Conservation (phyloP, 2,888 invertebrate species). For the Psylliodes chrysocephalus region DNA sequence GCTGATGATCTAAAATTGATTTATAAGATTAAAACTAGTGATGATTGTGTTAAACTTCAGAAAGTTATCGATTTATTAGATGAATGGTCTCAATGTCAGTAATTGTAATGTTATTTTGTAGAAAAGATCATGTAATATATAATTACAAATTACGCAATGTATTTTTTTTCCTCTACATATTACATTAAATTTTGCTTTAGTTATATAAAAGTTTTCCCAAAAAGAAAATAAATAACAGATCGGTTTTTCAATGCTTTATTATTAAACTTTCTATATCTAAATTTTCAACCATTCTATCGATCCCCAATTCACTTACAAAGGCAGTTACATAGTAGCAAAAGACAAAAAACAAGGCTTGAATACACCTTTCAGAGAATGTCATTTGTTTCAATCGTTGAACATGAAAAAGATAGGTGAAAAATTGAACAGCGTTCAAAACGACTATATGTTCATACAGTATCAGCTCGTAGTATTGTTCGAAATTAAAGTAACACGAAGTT, state of each 20-base stretch:
- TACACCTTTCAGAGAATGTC: constrained; percentile 28
- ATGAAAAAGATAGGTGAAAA: constrained; percentile 19
- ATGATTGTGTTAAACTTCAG: no score
- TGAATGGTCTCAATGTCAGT: no score
- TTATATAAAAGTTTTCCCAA: no score
- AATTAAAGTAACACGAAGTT: not conserved
- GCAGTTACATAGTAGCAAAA: constrained; percentile 35
- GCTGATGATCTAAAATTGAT: no score
- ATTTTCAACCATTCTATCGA: constrained; percentile 20
- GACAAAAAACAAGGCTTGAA: constrained; percentile 37
- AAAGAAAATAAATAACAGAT: no score
- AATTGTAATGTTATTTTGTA: no score
- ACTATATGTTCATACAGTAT: constrained; percentile 39
- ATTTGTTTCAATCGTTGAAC: constrained; percentile 19
- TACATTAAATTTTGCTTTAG: no score
- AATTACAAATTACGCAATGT: no score
- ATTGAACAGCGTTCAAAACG: constrained; percentile 33
- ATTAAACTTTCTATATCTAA: constrained; percentile 7
- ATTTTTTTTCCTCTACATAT: no score
- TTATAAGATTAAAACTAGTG: no score
- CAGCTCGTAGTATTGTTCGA: constrained; percentile 20
- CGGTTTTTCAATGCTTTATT: not conserved
- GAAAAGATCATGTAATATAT: no score
- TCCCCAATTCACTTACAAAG: constrained; percentile 23
- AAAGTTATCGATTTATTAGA: no score